A percentile compares a stretch with the other conserved stretches of the same genome.
These are phyloP conservation scores for Climacteris rufus DNA, from an alignment of 2,113 vertebrate species.

Conservation along the genomic window DNA sequence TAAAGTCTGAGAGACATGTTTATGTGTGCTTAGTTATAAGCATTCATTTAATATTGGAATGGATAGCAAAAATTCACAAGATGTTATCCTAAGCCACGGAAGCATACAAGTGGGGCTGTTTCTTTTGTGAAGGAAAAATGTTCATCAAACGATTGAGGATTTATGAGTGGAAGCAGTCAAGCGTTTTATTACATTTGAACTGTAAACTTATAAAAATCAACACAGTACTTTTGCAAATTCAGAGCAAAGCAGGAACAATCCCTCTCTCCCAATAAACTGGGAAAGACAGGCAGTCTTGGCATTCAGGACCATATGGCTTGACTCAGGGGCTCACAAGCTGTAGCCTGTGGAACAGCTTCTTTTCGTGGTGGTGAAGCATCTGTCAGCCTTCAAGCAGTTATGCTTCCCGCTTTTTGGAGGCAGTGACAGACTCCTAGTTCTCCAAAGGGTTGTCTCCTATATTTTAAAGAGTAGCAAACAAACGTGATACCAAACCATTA, in stretches of 20 bases:
- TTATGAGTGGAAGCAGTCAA: background rate
- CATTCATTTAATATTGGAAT: background rate
- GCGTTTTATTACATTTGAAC: background rate
- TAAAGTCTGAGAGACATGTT: background rate
- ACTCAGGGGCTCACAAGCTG: constrained; percentile 2
- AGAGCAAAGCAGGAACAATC: background rate
- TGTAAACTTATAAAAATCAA: background rate
- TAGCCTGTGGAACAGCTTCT: constrained; percentile 45
- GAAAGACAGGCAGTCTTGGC: constrained; percentile 36
- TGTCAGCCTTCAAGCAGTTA: constrained; percentile 47
- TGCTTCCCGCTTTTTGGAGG: constrained; percentile 1
- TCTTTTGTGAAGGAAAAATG: background rate
- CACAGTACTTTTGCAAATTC: background rate
- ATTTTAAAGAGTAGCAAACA: background rate
- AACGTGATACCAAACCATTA: background rate
- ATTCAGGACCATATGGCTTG: constrained; percentile 39
- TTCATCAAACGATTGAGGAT: background rate
- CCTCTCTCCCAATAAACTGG: background rate
- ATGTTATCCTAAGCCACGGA: background rate
- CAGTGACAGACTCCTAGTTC: constrained; percentile 5
- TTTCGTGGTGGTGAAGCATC: constrained; percentile 36
- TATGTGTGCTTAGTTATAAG: background rate
- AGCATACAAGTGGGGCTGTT: background rate
- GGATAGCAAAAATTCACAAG: background rate
- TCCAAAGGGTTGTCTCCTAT: background rate